Evolutionary conservation across 1,140 invertebrate genomes (phyloP).

Genomic region (Colletes latitarsis): DNA sequence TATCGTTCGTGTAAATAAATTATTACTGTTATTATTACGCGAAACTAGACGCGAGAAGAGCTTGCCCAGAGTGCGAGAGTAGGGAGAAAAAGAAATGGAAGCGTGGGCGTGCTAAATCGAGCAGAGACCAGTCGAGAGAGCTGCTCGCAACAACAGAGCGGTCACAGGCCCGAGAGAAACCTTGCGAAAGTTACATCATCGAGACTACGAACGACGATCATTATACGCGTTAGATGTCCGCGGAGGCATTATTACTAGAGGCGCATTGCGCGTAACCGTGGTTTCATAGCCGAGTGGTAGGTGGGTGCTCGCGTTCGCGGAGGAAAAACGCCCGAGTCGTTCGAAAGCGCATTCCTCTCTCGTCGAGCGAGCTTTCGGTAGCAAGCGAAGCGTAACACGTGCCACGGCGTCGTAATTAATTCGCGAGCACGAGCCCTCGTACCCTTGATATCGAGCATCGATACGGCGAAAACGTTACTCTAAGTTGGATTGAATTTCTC

Average conservation of each 20-base stretch:
- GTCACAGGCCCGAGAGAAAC: slow-evolving; percentile 56
- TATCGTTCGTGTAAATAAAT: too few relatives aligned
- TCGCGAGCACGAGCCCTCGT: too few relatives aligned
- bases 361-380: slow-evolving; percentile 14
- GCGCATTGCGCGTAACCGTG: slow-evolving; percentile 45
- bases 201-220: slow-evolving; percentile 64
- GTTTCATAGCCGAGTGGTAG: slow-evolving; percentile 22
- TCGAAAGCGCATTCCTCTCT: background rate
- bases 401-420: slow-evolving; percentile 9
- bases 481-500: too few relatives aligned
- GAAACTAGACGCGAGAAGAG: too few relatives aligned
- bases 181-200: slow-evolving; percentile 76
- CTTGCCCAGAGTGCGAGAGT: too few relatives aligned
- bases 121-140: slow-evolving; percentile 20
- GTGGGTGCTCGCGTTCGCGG: slow-evolving; percentile 23
- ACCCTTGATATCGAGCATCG: too few relatives aligned
- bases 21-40: too few relatives aligned
- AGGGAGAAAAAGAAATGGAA: too few relatives aligned
- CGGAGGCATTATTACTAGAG: slow-evolving; percentile 59
- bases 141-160: slow-evolving; percentile 37
- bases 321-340: background rate
- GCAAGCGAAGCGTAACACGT: slow-evolving; percentile 29
- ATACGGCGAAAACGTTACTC: too few relatives aligned
- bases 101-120: slow-evolving; percentile 51
- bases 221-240: slow-evolving; percentile 63